Percentiles rank a stretch among this genome's conserved stretches.
phyloP scores from a whole-genome alignment of 2,797 vertebrate genomes.

The Neostethus bicornis region DNA sequence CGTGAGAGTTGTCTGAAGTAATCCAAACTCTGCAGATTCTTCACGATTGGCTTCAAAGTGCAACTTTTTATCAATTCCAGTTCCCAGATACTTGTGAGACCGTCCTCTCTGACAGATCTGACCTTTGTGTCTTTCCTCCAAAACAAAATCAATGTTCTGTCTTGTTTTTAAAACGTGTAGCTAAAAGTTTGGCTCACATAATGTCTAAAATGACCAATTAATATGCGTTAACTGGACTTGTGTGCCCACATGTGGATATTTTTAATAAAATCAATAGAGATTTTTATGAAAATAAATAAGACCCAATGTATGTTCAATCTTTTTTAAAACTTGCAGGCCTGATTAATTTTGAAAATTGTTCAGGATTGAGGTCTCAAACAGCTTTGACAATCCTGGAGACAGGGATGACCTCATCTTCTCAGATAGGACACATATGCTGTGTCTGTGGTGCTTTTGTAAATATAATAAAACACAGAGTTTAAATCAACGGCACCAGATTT shows the following conservation, averaged over 20 bases:
- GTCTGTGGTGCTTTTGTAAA: too few relatives aligned
- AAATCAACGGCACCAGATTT: too few relatives aligned
- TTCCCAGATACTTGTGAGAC: background rate
- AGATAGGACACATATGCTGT: too few relatives aligned
- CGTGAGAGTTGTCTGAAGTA: background rate
- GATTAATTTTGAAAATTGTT: background rate
- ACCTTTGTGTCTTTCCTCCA: background rate
- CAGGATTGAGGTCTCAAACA: background rate
- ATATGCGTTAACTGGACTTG: background rate
- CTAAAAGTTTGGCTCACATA: background rate
- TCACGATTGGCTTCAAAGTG: background rate
- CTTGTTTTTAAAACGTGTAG: background rate
- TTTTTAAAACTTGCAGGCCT: background rate
- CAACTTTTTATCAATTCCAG: background rate
- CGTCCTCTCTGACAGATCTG: background rate
- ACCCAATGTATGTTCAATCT: too few relatives aligned
- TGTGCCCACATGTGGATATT: too few relatives aligned
- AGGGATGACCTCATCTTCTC: too few relatives aligned
- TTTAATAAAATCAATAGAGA: too few relatives aligned
- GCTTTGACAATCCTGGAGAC: background rate
- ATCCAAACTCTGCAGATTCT: background rate
- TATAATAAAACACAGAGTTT: too few relatives aligned
- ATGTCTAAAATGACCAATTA: background rate
- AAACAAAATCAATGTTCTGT: background rate
- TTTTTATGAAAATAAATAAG: too few relatives aligned